These are phyloP conservation scores for Thamnophis elegans DNA, from an alignment of 2,797 vertebrate genomes.

Conservation along the genomic window DNA sequence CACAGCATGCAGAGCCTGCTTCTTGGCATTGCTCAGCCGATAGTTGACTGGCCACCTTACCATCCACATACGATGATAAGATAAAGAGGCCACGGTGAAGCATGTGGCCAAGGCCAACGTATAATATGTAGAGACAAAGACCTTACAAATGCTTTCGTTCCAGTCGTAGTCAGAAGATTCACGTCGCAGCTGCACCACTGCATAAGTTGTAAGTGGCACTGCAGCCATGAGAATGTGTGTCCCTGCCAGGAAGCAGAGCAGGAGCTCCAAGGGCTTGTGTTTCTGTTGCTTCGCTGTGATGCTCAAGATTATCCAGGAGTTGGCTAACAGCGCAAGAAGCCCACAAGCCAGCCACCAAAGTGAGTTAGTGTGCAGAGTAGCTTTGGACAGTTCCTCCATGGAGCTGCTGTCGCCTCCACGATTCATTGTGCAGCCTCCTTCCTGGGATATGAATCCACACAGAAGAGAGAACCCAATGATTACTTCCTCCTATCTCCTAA, in stretches of 20 bases:
- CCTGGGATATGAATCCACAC: background rate
- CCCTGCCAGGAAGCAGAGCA: constrained; percentile 78
- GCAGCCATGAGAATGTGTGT: constrained; percentile 81
- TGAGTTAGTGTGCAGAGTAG: constrained; percentile 76
- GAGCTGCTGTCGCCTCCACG: constrained; percentile 55
- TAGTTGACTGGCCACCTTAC: constrained; percentile 82
- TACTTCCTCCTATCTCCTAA: constrained; percentile 34
- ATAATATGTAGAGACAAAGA: constrained; percentile 82
- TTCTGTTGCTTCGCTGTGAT: constrained; percentile 80
- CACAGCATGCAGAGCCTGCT: constrained; percentile 79
- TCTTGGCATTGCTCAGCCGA: constrained; percentile 79
- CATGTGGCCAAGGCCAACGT: constrained; percentile 79
- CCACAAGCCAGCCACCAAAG: constrained; percentile 81
- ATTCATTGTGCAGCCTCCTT: constrained; percentile 35
- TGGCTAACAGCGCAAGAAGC: constrained; percentile 78
- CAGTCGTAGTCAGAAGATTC: constrained; percentile 79
- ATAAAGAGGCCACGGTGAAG: constrained; percentile 80
- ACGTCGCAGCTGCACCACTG: constrained; percentile 78
- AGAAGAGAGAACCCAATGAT: constrained; percentile 3
- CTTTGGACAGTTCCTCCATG: constrained; percentile 71
- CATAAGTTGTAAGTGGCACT: constrained; percentile 78
- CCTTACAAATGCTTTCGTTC: constrained; percentile 82
- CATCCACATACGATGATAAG: constrained; percentile 85
- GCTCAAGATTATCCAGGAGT: constrained; percentile 81
- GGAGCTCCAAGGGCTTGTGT: constrained; percentile 78